Percentiles rank a stretch among this genome's conserved stretches.
phyloP scores from a whole-genome alignment of 2,888 invertebrate species.

The Ctena decussata region DNA sequence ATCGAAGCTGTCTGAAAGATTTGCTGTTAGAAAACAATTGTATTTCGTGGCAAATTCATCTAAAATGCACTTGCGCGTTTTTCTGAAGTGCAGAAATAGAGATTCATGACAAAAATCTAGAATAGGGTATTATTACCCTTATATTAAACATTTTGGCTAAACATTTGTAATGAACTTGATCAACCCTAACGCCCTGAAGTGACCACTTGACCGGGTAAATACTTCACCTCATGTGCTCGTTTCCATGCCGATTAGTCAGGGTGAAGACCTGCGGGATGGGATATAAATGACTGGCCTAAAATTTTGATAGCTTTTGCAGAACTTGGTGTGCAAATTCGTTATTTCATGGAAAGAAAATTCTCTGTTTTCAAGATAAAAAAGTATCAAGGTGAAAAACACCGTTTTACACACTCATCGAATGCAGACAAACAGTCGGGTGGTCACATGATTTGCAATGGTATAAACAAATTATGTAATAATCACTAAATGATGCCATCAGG shows the following conservation, averaged over 20 bases:
- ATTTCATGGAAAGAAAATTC: too few relatives aligned
- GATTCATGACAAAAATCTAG: background rate
- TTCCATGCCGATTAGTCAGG: conserved; percentile 40
- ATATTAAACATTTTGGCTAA: background rate
- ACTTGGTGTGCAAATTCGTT: background rate
- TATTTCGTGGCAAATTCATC: too few relatives aligned
- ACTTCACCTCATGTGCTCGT: conserved; percentile 37
- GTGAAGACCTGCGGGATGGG: conserved; percentile 32
- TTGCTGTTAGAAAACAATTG: too few relatives aligned
- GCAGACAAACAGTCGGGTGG: too few relatives aligned
- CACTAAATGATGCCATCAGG: too few relatives aligned
- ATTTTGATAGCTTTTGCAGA: conserved; percentile 42
- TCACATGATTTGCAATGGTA: too few relatives aligned
- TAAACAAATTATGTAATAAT: too few relatives aligned
- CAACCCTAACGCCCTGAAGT: background rate
- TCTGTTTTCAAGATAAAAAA: too few relatives aligned
- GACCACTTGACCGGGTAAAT: conserved; percentile 32
- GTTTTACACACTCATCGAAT: too few relatives aligned
- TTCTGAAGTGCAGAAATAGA: too few relatives aligned
- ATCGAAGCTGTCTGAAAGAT: too few relatives aligned
- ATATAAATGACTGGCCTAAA: conserved; percentile 25
- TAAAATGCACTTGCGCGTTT: background rate
- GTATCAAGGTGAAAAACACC: too few relatives aligned
- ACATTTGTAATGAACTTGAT: background rate
- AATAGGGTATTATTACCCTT: background rate